These are phyloP conservation scores for Marmota flaviventris DNA, from an alignment of 2,113 vertebrate species.

Conservation along the genomic window DNA sequence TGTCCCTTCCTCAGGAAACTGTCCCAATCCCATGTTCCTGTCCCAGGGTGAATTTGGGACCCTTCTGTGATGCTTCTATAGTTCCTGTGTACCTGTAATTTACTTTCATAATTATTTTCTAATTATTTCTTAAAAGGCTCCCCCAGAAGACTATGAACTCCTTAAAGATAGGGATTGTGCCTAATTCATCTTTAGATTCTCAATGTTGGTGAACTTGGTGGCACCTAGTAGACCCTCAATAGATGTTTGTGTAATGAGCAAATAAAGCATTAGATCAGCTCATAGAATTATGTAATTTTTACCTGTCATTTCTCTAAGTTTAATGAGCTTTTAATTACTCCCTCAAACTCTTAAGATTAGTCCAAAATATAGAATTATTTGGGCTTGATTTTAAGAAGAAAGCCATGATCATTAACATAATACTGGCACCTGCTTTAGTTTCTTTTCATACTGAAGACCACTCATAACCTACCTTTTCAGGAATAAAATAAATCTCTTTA, in stretches of 20 bases:
- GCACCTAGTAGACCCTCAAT: not conserved
- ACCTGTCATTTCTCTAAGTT: not conserved
- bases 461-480: not conserved
- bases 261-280: not conserved
- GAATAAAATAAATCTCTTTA: slow-evolving; percentile 5
- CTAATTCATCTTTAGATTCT: not conserved
- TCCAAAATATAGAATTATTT: slow-evolving; percentile 28
- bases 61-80: not conserved
- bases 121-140: not conserved
- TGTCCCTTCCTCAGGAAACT: not conserved
- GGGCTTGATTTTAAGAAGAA: slow-evolving; percentile 42
- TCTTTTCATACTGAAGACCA: not conserved
- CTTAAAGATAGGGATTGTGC: not conserved
- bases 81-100: not conserved
- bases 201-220: not conserved
- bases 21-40: not conserved
- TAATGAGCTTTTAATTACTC: not conserved
- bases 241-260: not conserved
- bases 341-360: not conserved
- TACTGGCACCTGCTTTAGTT: not conserved
- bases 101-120: not conserved
- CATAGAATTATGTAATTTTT: not conserved
- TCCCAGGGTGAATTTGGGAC: not conserved
- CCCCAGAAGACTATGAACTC: not conserved
- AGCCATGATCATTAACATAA: slow-evolving; percentile 24